Conservation (phyloP, 1,140 invertebrate genomes). For the Amyelois transitella region DNA sequence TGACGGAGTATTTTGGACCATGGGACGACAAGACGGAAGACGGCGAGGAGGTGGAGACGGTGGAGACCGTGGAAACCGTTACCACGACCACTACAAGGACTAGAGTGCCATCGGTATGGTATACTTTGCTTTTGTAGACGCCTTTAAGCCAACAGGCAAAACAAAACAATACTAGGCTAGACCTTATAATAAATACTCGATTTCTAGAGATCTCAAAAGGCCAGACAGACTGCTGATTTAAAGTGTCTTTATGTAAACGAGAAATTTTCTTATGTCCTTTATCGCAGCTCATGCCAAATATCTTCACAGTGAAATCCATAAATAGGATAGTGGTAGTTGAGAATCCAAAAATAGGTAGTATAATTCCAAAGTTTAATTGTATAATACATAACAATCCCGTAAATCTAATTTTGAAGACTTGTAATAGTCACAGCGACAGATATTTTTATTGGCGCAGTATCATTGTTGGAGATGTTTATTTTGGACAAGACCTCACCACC, state of each 20-base stretch:
- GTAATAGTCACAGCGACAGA: conserved; percentile 14
- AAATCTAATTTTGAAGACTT: neutral
- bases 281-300: no score
- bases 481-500: conserved; percentile 35
- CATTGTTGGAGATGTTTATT: conserved; percentile 58
- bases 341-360: conserved; percentile 9
- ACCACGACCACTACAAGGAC: conserved; percentile 53
- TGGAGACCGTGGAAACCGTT: conserved; percentile 49
- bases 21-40: conserved; percentile 44
- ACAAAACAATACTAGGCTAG: no score
- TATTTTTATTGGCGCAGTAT: conserved; percentile 37
- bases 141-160: no score
- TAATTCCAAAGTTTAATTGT: conserved; percentile 19
- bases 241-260: no score
- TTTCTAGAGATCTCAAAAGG: no score
- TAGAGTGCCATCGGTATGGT: conserved; percentile 6
- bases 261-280: conserved; percentile 45
- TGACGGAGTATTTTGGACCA: conserved; percentile 63
- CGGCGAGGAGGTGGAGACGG: conserved; percentile 38
- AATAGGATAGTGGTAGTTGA: no score
- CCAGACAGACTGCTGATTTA: no score
- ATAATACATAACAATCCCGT: conserved; percentile 4
- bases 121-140: neutral
- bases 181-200: no score
- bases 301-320: no score